These are phyloP conservation scores for Drosophila busckii DNA, from an alignment of 1,140 invertebrate genomes.

Conservation along the genomic window DNA sequence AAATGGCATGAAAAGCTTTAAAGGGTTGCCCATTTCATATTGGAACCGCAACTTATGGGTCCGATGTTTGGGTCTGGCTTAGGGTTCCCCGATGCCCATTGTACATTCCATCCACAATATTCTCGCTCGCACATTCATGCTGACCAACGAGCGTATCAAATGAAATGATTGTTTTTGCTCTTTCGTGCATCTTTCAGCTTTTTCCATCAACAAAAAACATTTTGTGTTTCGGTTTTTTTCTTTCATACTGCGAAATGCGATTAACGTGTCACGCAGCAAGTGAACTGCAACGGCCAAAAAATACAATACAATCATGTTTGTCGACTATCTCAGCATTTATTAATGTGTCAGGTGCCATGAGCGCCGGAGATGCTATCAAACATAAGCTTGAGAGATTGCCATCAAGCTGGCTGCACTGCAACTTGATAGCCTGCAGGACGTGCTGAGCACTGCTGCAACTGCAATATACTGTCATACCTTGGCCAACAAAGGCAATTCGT, in stretches of 20 bases:
- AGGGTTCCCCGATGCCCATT: conserved; percentile 27
- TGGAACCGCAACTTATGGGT: background rate
- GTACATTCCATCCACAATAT: conserved; percentile 27
- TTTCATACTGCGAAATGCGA: background rate
- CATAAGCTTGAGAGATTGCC: conserved; percentile 3
- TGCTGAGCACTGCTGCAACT: too few species aligned
- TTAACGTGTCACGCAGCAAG: conserved; percentile 47
- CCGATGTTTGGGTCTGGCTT: background rate
- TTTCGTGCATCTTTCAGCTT: conserved; percentile 22
- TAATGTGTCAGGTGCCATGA: background rate
- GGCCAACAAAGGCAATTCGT: too few species aligned
- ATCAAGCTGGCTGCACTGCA: conserved; percentile 1
- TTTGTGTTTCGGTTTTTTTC: conserved; percentile 13
- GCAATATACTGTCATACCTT: too few species aligned
- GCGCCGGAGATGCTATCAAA: background rate
- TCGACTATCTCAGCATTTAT: conserved; percentile 1
- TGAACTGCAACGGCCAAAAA: conserved; percentile 39
- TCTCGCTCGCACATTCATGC: conserved; percentile 7
- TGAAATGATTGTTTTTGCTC: conserved; percentile 47
- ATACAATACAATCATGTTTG: too few species aligned
- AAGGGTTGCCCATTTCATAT: conserved; percentile 4
- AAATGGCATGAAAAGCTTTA: conserved; percentile 30
- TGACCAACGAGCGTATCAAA: conserved; percentile 40
- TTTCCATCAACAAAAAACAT: conserved; percentile 23
- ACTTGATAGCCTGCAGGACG: conserved; percentile 7